Evolutionary conservation across 2,888 invertebrate species (phyloP).

Genomic region (Rutpela maculata): DNA sequence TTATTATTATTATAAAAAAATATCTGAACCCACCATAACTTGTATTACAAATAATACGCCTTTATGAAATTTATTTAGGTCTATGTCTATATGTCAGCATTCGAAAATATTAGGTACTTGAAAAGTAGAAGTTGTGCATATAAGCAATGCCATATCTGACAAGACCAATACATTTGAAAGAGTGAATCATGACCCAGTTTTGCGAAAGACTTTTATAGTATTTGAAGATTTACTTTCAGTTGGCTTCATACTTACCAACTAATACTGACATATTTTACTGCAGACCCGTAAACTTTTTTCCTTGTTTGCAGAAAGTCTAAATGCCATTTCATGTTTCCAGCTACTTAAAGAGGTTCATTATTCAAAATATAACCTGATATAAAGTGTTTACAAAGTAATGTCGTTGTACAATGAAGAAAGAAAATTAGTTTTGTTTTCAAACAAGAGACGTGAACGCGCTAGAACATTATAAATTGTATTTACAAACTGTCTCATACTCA

Average conservation of each 20-base stretch:
- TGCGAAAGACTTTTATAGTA: slow-evolving; percentile 1
- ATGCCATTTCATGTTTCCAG: slow-evolving; percentile 13
- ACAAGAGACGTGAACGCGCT: slow-evolving; percentile 2
- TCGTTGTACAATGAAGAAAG: slow-evolving; percentile 17
- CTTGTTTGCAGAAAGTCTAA: not conserved
- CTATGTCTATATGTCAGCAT: not conserved
- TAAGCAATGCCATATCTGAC: slow-evolving; percentile 7
- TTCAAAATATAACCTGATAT: slow-evolving; percentile 17
- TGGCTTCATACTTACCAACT: slow-evolving; percentile 6
- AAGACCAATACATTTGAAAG: slow-evolving; percentile 9
- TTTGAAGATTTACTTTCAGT: slow-evolving; percentile 16
- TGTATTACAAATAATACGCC: not conserved
- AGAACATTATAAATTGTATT: slow-evolving; percentile 5
- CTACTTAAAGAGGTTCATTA: slow-evolving; percentile 15
- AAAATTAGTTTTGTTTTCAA: slow-evolving; percentile 31
- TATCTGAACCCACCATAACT: not conserved
- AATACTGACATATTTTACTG: slow-evolving; percentile 11
- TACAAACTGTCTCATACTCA: not conserved
- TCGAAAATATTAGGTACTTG: not conserved
- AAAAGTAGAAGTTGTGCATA: not conserved
- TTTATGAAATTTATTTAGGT: not conserved
- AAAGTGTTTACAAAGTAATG: slow-evolving; percentile 32
- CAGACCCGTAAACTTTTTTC: not conserved
- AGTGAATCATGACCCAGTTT: slow-evolving; percentile 17
- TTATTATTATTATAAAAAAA: not conserved